Base-by-base conservation (phyloP, 2,888 invertebrate genomes). In the Phaonia tiefii region DNA sequence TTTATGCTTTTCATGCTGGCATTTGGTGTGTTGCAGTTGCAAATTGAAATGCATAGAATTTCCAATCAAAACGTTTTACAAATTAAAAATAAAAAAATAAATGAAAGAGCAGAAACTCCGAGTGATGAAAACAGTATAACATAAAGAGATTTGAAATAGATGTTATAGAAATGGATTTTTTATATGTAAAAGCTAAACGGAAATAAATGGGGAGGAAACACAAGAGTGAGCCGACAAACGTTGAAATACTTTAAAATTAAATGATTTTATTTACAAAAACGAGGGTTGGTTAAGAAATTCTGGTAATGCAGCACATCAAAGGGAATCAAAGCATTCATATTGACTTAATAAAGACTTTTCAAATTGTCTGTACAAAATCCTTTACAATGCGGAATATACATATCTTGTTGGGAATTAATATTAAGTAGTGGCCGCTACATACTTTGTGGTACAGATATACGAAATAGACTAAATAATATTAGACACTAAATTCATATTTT, bases 51-150 rank as follows among this genome's bases (percentile, higher is more conserved):
- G 56, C 74, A 70, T 77, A 80, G 70, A 80, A 80, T 71, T 80
- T 77, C 80, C 80, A 80, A 80, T 80, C 74, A 74, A 71, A 77
- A 74, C 74, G 70, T 80, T 80, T 77, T 71, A 74, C 74, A 80
- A 80, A 77, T 80, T 77, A 74, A 80, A 77, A 58, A 37, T 26
- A 56, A 56, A 56, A 56, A 13, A 7, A n/a, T n/a, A 65, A 25
- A 74, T 51, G 51, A 74, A 73, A 54, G 73, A 78, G 67, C 17
- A 65, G 54, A 63, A 69, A 69, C 17, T n/a, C 3, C 49, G 4
- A 73, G 66, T 70, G 46, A 56, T 65, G 22, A 25, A 60, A 78
- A 17, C 2, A 65, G 71, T 69, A 69, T 10, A 31, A 13, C 37
- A 60, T 60, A 39, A 56, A 65, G 70, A 42, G 39, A 58, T 65